phyloP scores from a whole-genome alignment of 2,888 invertebrate genomes.

The Magallana nippona region DNA sequence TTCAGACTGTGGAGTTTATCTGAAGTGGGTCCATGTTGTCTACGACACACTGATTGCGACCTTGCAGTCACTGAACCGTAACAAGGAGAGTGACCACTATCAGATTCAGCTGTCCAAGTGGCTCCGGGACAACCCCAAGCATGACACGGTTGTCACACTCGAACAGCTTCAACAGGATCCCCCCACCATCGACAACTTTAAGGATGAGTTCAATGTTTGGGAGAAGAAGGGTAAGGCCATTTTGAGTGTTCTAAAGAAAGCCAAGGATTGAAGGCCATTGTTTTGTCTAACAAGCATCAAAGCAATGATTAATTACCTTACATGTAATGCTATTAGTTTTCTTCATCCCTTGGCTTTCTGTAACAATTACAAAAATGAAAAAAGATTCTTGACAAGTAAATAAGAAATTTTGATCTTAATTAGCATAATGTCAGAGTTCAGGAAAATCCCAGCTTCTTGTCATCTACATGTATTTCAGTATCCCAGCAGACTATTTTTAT shows the following conservation, averaged over 20 bases:
- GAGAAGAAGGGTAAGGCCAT: slow-evolving; percentile 46
- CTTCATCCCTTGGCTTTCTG: no score
- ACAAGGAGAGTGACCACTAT: slow-evolving; percentile 62
- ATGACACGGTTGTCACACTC: slow-evolving; percentile 58
- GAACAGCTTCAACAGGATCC: slow-evolving; percentile 62
- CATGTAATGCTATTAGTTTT: no score
- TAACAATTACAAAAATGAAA: no score
- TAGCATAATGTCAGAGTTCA: no score
- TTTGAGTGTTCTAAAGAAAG: slow-evolving; percentile 9
- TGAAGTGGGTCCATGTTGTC: slow-evolving; percentile 73
- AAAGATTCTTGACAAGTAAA: no score
- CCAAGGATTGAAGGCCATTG: neutral
- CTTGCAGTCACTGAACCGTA: slow-evolving; percentile 61
- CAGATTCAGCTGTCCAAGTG: slow-evolving; percentile 70
- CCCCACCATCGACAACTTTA: slow-evolving; percentile 58
- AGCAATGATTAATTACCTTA: no score
- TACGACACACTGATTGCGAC: slow-evolving; percentile 70
- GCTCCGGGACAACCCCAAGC: slow-evolving; percentile 69
- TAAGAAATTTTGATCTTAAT: no score
- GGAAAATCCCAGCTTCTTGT: no score
- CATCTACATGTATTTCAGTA: no score
- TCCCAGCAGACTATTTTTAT: no score
- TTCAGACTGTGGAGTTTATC: slow-evolving; percentile 71
- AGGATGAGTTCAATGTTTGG: slow-evolving; percentile 69
- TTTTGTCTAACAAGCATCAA: no score